Evolutionary conservation across 92 coral and sea anemone genomes (phyloP), one percentile per base, ranked within the genome.

Genomic region (Porites evermanni): DNA sequence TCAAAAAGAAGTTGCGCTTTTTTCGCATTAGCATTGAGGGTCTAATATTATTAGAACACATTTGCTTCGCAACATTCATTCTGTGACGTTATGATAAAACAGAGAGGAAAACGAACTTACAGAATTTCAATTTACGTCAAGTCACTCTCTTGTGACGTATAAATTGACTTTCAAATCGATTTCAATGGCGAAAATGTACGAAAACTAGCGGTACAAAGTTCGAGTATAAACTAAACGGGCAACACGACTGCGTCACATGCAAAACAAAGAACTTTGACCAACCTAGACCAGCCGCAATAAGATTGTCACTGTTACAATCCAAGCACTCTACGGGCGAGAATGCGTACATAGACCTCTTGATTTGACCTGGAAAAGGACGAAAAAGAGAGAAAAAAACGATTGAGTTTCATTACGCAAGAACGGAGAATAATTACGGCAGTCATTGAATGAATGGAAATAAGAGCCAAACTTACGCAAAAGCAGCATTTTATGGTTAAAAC

Each of bases 281-380:
- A 84, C 99, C 99, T 85, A 98, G 92, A 7, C 99, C 99, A 73
- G 98, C 94, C 3, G 94, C 96, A 24, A 89, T 87, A 18, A 78
- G 68, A 29, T 74, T 53, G 14, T 91, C 91, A 77, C 88, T 82
- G 82, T 84, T 84, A 72, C 94, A 91, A 51, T 97, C 99, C 89
- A 97, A 75, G 70, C 97, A 93, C 73, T 93, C 96, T 0, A 97
- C 98, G 3, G 99, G 94, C 8, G 99, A 97, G 69, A 91, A 97
- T n/a, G 97, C 92, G 72, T 97, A 97, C 69, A 97, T 97, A 17
- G 99, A 97, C 10, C 94, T 66, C 79, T 91, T 80, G 78, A 95
- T 88, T 75, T 90, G 95, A 77, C 99, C 99, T 95, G 72, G 38
- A 66, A 81, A 52, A 32, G 75, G 53, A 68, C 53, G 11, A 77